Evolutionary conservation across 2,888 invertebrate genomes (phyloP), one percentile per base, ranked within the genome.

Genomic region (Eristalinus sepulchralis): DNA sequence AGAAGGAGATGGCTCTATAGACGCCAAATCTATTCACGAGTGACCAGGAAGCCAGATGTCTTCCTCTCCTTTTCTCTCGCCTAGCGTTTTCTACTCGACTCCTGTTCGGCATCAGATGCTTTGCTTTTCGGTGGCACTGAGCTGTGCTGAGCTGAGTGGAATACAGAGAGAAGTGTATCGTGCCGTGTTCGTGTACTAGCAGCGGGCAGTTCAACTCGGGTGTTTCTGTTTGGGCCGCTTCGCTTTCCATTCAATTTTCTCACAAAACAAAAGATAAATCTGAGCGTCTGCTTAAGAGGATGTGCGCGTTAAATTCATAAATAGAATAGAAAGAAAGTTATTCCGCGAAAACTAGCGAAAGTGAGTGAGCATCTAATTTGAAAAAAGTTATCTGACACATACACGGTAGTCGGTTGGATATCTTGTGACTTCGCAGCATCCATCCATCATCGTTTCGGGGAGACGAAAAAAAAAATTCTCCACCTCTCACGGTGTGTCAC

Each of bases 161-260:
- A 8, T 9, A 34, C 34, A 9, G 34, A 34, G 77, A 53, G 55
- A 73, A 63, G 63, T 55, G 78, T 60, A 47, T 68, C 70, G 73
- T 62, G 17, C 17, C n/a, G 47, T 47, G 34, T 64, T 67, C 34
- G 64, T 57, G 72, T 27, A 27, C 27, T 27, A 70, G 70, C 73
- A 78, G 62, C 59, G 36, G 47, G 20, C 27, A 60, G 39, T 33
- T 17, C 22, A 39, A 10, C 67, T 53, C 31, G 39, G n/a, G 47
- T 47, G 47, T 47, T 47, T 47, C 47, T 47, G 47, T 47, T 47
- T 47, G 47, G 47, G 47, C 8, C 47, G 47, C 47, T 63, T 76
- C 47, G 62, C 84, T 80, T 80, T 84, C 71, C 66, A 57, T 55
- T 83, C 13, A 17, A 68, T 79, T 59, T 72, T 55, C 55, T n/a